Conservation (phyloP, 2,113 vertebrate species). For the Mellivora capensis region DNA sequence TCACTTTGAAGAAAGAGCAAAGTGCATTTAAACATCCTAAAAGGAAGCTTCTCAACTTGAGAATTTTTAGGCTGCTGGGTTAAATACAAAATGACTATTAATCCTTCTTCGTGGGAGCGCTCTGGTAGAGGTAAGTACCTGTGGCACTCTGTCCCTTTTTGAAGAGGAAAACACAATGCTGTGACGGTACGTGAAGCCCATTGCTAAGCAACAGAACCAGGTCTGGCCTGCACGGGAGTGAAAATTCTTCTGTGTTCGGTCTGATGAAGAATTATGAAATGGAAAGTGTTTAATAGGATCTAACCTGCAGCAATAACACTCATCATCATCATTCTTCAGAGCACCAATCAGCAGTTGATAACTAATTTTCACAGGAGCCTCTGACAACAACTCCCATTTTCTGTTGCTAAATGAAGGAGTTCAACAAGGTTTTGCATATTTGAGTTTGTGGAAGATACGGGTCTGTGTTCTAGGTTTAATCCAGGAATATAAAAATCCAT, state of each 20-base stretch:
- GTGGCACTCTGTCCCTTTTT: background rate
- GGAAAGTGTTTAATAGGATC: constrained; percentile 40
- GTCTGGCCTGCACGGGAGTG: background rate
- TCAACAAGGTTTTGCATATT: background rate
- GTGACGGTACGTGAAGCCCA: background rate
- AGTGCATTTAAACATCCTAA: background rate
- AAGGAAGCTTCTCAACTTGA: constrained; percentile 34
- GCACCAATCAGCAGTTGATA: background rate
- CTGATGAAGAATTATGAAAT: constrained; percentile 3
- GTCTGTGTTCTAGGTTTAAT: background rate
- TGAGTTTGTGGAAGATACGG: background rate
- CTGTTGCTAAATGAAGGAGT: background rate
- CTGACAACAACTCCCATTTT: background rate
- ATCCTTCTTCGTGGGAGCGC: background rate
- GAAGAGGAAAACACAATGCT: constrained; percentile 37
- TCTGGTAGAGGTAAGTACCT: constrained; percentile 12
- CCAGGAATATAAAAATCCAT: background rate
- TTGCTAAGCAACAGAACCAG: constrained; percentile 63
- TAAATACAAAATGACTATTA: constrained; percentile 30
- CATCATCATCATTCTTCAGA: constrained; percentile 4
- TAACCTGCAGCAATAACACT: background rate
- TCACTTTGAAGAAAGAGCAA: constrained; percentile 5
- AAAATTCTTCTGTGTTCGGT: constrained; percentile 46
- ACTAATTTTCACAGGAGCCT: background rate
- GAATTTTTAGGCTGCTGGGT: background rate